Percentiles rank a stretch among this genome's conserved stretches.
phyloP scores from a whole-genome alignment of 2,888 invertebrate species.

The Callosobruchus maculatus region DNA sequence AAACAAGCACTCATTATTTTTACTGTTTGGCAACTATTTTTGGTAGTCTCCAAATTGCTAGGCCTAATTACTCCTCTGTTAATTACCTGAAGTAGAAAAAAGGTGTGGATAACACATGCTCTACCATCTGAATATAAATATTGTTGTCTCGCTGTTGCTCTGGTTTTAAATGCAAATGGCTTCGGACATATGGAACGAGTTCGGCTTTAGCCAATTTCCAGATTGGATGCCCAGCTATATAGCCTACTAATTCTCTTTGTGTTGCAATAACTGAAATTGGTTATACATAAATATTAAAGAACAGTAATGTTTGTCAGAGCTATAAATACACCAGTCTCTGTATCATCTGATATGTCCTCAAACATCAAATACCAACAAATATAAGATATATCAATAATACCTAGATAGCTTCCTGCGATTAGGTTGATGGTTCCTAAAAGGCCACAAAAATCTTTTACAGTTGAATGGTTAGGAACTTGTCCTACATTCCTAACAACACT shows the following conservation, averaged over 20 bases:
- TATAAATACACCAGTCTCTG: too few species aligned
- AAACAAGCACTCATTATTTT: too few species aligned
- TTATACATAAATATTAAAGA: background rate
- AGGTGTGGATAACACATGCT: constrained; percentile 75
- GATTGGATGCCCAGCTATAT: constrained; percentile 74
- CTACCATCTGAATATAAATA: constrained; percentile 81
- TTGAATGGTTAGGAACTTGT: constrained; percentile 61
- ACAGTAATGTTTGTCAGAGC: too few species aligned
- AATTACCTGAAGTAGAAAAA: constrained; percentile 62
- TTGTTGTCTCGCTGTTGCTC: constrained; percentile 81
- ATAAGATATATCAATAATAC: background rate
- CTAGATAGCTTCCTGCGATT: constrained; percentile 79
- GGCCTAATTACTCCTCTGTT: too few species aligned
- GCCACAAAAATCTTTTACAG: constrained; percentile 73
- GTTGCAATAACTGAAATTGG: constrained; percentile 69
- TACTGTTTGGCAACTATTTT: too few species aligned
- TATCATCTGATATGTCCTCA: background rate
- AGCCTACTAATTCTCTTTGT: constrained; percentile 75
- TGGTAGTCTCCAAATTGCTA: too few species aligned
- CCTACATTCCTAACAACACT: constrained; percentile 47
- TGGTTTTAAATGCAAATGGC: constrained; percentile 78
- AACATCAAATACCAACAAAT: background rate
- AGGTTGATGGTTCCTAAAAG: constrained; percentile 82
- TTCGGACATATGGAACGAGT: constrained; percentile 80
- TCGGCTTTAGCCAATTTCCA: constrained; percentile 78